Conservation (phyloP, 2,113 vertebrate genomes). For the Chionis minor region DNA sequence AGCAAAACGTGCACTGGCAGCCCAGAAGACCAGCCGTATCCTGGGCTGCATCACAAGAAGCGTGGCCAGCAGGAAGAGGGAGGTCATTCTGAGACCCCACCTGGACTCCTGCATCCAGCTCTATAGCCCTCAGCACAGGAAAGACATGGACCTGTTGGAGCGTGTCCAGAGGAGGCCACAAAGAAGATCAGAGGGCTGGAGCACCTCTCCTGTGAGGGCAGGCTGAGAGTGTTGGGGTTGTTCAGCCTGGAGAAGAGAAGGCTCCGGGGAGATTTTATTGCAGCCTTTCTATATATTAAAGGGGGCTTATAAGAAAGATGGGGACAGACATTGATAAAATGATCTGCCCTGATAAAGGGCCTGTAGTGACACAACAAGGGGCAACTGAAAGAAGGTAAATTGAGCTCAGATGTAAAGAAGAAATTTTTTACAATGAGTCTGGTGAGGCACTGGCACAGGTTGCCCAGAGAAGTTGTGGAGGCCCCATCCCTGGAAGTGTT, state of each 20-base stretch:
- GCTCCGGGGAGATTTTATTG: not conserved
- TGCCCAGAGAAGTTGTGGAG: not conserved
- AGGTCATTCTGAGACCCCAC: not conserved
- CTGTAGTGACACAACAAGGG: not conserved
- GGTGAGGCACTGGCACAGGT: not conserved
- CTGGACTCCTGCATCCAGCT: not conserved
- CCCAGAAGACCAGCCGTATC: not conserved
- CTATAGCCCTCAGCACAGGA: no score
- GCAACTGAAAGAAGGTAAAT: not conserved
- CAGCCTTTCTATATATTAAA: not conserved
- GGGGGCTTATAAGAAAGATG: not conserved
- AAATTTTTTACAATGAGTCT: not conserved
- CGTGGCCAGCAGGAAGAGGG: not conserved
- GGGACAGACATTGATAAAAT: not conserved
- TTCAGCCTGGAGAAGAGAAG: not conserved
- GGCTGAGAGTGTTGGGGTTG: not conserved
- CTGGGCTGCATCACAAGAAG: not conserved
- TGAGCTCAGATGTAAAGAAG: not conserved
- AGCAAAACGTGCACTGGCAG: not conserved
- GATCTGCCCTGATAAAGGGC: no score
- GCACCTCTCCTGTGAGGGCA: not conserved
- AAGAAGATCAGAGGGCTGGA: not conserved
- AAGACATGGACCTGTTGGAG: not conserved
- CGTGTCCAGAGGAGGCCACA: fast-evolving
- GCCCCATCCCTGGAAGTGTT: not conserved